A percentile compares a stretch with the other conserved stretches of the same genome.
These are phyloP conservation scores for Serilophus lunatus DNA, from an alignment of 2,113 vertebrate species.

Conservation along the genomic window DNA sequence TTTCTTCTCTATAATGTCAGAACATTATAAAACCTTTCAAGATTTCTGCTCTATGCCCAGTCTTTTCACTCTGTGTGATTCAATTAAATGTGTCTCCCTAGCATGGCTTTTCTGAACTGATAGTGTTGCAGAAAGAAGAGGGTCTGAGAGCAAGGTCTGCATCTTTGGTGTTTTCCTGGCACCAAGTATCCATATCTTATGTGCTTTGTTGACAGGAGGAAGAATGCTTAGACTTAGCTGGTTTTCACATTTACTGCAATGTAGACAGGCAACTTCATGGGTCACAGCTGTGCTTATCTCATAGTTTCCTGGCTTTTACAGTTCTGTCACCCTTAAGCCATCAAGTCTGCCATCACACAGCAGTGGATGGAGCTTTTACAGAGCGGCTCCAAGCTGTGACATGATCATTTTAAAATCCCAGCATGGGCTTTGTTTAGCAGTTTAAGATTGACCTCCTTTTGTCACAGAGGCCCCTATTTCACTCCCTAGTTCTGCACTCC, in stretches of 20 bases:
- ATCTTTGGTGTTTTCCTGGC: neutral
- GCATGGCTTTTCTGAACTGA: neutral
- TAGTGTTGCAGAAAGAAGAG: neutral
- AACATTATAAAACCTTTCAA: neutral
- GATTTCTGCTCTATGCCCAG: neutral
- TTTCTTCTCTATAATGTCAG: neutral
- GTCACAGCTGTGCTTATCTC: slow-evolving; percentile 69
- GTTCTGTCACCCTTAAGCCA: neutral
- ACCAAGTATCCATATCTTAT: neutral
- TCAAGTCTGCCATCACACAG: neutral
- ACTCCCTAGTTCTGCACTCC: neutral
- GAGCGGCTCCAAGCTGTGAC: neutral
- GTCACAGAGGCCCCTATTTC: neutral
- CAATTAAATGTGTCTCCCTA: neutral
- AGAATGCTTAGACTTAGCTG: neutral
- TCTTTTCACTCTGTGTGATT: neutral
- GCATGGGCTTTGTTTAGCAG: neutral
- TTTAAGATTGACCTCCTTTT: neutral
- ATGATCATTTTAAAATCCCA: neutral
- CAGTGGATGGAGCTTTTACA: neutral
- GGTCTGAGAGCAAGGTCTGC: neutral
- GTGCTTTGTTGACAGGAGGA: neutral
- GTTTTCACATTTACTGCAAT: slow-evolving; percentile 36
- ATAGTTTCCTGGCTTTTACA: slow-evolving; percentile 57
- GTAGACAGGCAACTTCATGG: slow-evolving; percentile 46